A percentile compares a stretch with the other conserved stretches of the same genome.
phyloP scores from a whole-genome alignment of 2,888 invertebrate genomes.

The Dolichopus griseipennis region DNA sequence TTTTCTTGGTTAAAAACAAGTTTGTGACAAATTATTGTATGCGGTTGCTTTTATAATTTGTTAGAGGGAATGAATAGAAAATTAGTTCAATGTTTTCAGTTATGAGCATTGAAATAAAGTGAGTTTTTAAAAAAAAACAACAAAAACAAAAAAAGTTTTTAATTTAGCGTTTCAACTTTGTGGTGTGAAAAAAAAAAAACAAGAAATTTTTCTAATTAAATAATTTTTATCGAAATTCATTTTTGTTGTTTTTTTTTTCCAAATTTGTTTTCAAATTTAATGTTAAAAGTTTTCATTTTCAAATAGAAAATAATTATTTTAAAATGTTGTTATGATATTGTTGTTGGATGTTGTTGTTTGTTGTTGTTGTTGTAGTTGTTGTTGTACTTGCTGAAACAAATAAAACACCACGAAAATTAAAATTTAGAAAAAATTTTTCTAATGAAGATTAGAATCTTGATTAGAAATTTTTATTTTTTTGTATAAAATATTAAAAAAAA shows the following conservation, averaged over 20 bases:
- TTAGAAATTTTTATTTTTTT: background rate
- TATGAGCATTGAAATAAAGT: too few species aligned
- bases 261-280: background rate
- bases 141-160: background rate
- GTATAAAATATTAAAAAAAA: background rate
- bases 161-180: background rate
- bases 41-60: background rate
- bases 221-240: conserved; percentile 6
- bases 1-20: background rate
- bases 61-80: too few species aligned
- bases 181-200: background rate
- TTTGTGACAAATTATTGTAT: conserved; percentile 1
- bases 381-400: background rate
- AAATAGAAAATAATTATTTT: background rate
- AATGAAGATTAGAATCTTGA: background rate
- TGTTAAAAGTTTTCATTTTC: background rate
- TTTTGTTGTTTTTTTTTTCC: background rate
- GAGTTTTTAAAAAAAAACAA: too few species aligned
- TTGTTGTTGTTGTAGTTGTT: too few species aligned
- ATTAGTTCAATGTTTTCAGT: too few species aligned
- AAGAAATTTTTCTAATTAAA: conserved; percentile 6
- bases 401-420: background rate
- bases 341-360: too few species aligned
- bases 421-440: background rate
- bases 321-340: background rate